Conservation (phyloP, 2,113 vertebrate species). For the Pteruthius melanotis region DNA sequence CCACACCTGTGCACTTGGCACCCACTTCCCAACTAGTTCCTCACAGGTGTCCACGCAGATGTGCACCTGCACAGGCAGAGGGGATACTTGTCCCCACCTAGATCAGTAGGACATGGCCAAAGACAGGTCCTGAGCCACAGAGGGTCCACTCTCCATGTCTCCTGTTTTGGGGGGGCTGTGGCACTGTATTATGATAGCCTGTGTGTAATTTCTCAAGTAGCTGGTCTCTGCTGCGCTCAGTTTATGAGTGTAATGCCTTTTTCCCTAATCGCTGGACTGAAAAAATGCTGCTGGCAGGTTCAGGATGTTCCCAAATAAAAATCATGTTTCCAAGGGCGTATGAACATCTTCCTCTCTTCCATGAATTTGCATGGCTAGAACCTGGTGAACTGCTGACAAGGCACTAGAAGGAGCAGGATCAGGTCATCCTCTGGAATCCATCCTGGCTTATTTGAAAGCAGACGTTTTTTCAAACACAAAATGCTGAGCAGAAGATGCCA, state of each 20-base stretch:
- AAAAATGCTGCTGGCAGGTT: background rate
- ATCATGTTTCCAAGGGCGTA: background rate
- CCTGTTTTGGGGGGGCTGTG: background rate
- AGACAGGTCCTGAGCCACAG: background rate
- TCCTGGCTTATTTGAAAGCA: background rate
- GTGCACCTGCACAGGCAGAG: background rate
- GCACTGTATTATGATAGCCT: background rate
- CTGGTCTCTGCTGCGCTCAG: background rate
- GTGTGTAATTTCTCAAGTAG: background rate
- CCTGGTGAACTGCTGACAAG: background rate
- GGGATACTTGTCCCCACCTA: background rate
- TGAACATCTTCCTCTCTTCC: background rate
- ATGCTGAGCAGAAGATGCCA: background rate
- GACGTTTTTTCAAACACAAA: background rate
- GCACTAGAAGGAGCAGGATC: background rate
- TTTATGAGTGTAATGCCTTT: background rate
- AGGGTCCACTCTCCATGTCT: fast-evolving
- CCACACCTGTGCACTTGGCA: background rate
- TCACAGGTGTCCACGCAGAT: background rate
- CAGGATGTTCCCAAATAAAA: constrained; percentile 36
- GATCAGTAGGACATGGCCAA: background rate
- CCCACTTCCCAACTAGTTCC: background rate
- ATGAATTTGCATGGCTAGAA: background rate
- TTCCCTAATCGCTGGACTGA: background rate
- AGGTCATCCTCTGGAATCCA: background rate